phyloP scores from a whole-genome alignment of 2,888 invertebrate genomes.

The Erebia epiphron region DNA sequence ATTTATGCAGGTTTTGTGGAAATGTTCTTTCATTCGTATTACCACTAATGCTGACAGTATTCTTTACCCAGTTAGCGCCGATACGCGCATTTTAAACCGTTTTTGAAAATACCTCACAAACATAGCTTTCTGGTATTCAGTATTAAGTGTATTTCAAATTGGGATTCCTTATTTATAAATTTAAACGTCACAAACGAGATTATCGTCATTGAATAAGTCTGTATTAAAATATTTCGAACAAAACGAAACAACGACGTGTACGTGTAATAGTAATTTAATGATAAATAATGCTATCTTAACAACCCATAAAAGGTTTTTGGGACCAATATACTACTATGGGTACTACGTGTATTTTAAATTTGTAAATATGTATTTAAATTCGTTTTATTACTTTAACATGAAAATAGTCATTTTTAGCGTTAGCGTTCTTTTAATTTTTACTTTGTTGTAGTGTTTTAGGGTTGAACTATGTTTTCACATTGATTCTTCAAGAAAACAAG shows the following conservation, averaged over 20 bases:
- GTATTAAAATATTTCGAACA: not conserved
- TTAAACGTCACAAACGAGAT: not conserved
- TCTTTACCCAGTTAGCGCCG: not conserved
- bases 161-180: not conserved
- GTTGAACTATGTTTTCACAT: no score
- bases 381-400: conserved; percentile 21
- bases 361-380: conserved; percentile 18
- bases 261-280: no score
- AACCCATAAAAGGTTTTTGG: not conserved
- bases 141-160: no score
- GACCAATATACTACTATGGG: conserved; percentile 18
- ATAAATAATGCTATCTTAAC: no score
- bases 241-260: no score
- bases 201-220: not conserved
- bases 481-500: no score
- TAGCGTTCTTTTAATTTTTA: conserved; percentile 4
- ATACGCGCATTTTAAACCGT: no score
- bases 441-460: not conserved
- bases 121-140: no score
- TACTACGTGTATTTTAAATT: not conserved
- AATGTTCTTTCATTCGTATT: not conserved
- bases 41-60: not conserved
- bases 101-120: no score
- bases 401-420: conserved; percentile 32
- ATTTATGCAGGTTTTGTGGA: not conserved